Evolutionary conservation across 2,797 vertebrate species (phyloP), one percentile per base, ranked within the genome.

Genomic region (Pangasius mekongensis): DNA sequence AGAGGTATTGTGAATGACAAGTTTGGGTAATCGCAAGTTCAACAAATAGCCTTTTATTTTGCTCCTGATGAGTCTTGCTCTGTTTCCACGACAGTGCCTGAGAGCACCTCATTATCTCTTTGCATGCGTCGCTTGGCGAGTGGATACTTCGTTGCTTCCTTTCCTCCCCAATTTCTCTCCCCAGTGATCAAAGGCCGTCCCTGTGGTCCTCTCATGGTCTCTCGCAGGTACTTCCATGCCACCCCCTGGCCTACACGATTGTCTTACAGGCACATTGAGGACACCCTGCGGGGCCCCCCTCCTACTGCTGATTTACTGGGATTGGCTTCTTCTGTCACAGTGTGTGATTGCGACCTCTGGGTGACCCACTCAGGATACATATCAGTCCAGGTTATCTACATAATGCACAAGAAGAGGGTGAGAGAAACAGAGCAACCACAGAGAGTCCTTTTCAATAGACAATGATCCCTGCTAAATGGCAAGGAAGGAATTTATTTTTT

Each of bases 321-420:
- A 94, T 93, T 94, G 96, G 95, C 94, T 93, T 67, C 64, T 67
- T 91, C 85, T 92, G 90, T 95, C 95, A 95, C 94, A 93, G 95
- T 94, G 89, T 95, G 96, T 95, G 97, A 94, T 93, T 94, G 94
- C 93, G 96, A 97, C 97, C 97, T 92, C 94, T 24, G 92, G 92
- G 93, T 97, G 96, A 98, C 96, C 97, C 95, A 92, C 92, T 4
- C 92, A 86, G 91, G 94, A 95, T 94, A 95, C 93, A 96, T 93
- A 95, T 95, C 92, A 90, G 96, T 93, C 93, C 86, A 33, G 92
- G 93, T 97, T 97, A 96, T 95, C 90, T 96, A 94, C 96, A 96
- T 96, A 97, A 96, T 95, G 93, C 95, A 96, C 95, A 94, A 94
- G 89, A 93, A 94, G 95, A 95, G 92, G 93, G 95, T 91, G 91